A percentile compares a stretch with the other conserved stretches of the same genome.
phyloP scores from a whole-genome alignment of 2,113 vertebrate genomes.

The Misgurnus anguillicaudatus region DNA sequence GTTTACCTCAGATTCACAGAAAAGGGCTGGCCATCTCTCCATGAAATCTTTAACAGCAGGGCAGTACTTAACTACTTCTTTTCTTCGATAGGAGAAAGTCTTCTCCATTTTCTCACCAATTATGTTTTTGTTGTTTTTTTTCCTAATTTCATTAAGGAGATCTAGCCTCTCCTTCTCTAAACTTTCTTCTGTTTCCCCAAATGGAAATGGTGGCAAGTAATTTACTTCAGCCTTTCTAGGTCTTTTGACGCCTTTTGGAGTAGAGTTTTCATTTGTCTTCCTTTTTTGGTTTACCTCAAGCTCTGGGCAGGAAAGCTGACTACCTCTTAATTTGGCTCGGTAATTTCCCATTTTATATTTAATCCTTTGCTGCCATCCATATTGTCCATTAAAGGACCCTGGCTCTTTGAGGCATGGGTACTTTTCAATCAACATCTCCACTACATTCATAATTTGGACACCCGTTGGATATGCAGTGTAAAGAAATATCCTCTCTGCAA shows the following conservation, averaged over 20 bases:
- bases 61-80: background rate
- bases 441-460: constrained; percentile 39
- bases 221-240: constrained; percentile 39
- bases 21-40: constrained; percentile 33
- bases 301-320: constrained; percentile 35
- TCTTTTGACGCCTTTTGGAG: constrained; percentile 34
- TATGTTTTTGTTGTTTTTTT: constrained; percentile 6
- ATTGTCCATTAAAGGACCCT: constrained; percentile 40
- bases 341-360: constrained; percentile 50
- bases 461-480: constrained; percentile 46
- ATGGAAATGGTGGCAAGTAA: constrained; percentile 33
- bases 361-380: constrained; percentile 39
- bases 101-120: constrained; percentile 40
- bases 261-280: background rate
- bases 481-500: constrained; percentile 45
- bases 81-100: constrained; percentile 35
- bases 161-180: constrained; percentile 32
- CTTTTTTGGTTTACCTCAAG: constrained; percentile 43
- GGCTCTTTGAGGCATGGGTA: constrained; percentile 47
- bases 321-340: constrained; percentile 36
- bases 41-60: constrained; percentile 39
- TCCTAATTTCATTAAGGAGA: constrained; percentile 26
- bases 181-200: constrained; percentile 37
- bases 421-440: constrained; percentile 33
- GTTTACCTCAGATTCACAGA: constrained; percentile 38